These are phyloP conservation scores for Scotopteryx bipunctaria DNA, from an alignment of 2,888 invertebrate species.

Conservation along the genomic window DNA sequence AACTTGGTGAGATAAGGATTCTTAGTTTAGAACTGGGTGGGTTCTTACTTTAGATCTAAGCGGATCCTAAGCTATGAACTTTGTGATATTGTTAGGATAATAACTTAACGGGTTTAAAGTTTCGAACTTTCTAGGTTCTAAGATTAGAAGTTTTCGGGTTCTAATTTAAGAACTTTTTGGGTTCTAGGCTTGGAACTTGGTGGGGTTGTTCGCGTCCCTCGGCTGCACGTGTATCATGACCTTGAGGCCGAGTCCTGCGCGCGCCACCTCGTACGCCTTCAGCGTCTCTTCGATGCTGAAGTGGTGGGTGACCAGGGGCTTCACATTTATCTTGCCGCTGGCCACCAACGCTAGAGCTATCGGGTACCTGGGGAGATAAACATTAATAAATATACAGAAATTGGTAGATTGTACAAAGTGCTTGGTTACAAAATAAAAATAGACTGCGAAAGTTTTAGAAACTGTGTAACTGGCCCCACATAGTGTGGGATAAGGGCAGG, in stretches of 20 bases:
- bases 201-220: constrained; percentile 76
- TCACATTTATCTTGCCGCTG: constrained; percentile 89
- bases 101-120: no score
- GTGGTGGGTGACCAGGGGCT: constrained; percentile 92
- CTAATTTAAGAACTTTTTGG: background rate
- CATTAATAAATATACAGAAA: no score
- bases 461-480: no score
- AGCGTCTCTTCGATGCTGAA: constrained; percentile 89
- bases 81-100: background rate
- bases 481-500: no score
- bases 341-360: constrained; percentile 91
- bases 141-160: background rate
- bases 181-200: constrained; percentile 48
- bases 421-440: no score
- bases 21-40: background rate
- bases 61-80: background rate
- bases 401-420: no score
- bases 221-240: constrained; percentile 92
- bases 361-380: constrained; percentile 84
- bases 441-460: no score
- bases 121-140: background rate
- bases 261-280: constrained; percentile 92
- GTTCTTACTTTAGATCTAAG: background rate
- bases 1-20: no score
- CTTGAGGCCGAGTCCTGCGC: constrained; percentile 90